A percentile compares a stretch with the other conserved stretches of the same genome.
Conservation (phyloP, 2,113 vertebrate genomes). For the Phylloscopus whistleri region DNA sequence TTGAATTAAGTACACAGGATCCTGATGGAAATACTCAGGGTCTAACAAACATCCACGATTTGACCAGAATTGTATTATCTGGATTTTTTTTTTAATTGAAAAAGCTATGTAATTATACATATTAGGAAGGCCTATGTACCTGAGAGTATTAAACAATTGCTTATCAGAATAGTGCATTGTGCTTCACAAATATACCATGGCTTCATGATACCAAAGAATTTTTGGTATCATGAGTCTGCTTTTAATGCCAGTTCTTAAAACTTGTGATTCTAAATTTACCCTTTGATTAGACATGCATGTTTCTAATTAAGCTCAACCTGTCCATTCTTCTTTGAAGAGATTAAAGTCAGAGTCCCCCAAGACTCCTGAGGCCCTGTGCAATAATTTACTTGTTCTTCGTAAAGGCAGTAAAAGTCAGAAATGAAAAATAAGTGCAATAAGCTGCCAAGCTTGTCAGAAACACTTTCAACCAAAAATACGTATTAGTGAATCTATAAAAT, state of each 20-base stretch:
- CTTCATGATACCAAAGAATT: background rate
- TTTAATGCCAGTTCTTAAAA: background rate
- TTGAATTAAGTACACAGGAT: background rate
- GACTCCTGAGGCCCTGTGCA: background rate
- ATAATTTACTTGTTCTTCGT: background rate
- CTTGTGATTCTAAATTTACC: background rate
- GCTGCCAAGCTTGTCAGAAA: background rate
- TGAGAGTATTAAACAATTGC: background rate
- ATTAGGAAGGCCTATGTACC: background rate
- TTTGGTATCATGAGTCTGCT: background rate
- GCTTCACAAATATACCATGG: background rate
- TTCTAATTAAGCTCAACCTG: conserved; percentile 21
- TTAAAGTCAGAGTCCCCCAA: background rate
- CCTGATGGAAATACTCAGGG: background rate
- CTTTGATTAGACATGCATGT: background rate
- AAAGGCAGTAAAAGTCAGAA: conserved; percentile 15
- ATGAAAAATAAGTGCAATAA: background rate
- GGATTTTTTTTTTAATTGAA: background rate
- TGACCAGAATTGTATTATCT: background rate
- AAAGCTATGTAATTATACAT: background rate
- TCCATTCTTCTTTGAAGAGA: background rate
- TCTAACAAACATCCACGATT: background rate
- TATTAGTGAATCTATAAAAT: background rate
- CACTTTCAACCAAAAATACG: background rate
- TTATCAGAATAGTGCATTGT: background rate